Evolutionary conservation across 2,888 invertebrate genomes (phyloP).

Genomic region (Chrysina gloriosa): DNA sequence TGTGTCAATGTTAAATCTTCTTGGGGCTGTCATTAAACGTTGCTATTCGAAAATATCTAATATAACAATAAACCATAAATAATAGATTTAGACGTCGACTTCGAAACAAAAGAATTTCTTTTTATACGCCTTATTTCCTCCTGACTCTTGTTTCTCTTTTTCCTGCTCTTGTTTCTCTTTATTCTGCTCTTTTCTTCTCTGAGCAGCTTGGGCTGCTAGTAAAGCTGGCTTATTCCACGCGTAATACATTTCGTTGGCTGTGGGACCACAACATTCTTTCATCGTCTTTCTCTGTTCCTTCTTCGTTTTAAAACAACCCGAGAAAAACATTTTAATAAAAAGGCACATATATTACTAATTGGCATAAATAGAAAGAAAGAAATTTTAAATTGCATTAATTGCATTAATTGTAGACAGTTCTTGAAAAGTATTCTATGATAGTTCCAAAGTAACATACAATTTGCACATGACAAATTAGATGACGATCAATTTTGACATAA

Average conservation of each 20-base stretch:
- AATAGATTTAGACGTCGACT: not conserved
- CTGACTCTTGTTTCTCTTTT: not conserved
- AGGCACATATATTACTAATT: not conserved
- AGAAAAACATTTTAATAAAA: constrained; percentile 13
- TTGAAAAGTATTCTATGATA: too few species aligned
- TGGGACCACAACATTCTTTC: constrained; percentile 17
- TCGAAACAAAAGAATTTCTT: not conserved
- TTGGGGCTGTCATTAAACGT: too few species aligned
- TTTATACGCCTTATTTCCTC: too few species aligned
- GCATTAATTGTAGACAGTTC: too few species aligned
- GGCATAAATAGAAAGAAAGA: constrained; percentile 8
- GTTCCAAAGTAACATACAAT: too few species aligned
- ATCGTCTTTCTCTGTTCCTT: not conserved
- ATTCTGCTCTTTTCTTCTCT: not conserved
- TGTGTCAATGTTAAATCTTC: too few species aligned
- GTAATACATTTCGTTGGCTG: not conserved
- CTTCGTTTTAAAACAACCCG: constrained; percentile 1
- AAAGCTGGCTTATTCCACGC: not conserved
- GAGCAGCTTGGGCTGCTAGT: not conserved
- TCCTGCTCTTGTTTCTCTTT: not conserved
- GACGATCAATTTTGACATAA: too few species aligned
- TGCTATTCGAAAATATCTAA: too few species aligned
- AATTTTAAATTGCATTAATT: too few species aligned
- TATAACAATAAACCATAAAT: too few species aligned
- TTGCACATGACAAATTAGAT: too few species aligned